Evolutionary conservation across 2,797 vertebrate genomes (phyloP).

Genomic region (Pteropus rufus): DNA sequence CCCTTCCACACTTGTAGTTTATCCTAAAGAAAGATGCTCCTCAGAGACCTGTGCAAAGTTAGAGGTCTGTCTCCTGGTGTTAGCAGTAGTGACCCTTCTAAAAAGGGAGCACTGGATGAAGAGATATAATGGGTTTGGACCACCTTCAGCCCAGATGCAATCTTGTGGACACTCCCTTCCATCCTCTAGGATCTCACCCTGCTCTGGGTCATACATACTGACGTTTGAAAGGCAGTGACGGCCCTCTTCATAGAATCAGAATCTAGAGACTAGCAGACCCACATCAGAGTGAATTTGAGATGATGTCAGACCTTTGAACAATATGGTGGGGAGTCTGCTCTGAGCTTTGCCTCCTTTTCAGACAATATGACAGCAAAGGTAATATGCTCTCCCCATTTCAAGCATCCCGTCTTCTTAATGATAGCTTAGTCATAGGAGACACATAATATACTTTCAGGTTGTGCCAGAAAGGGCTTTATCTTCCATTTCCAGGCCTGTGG

Average conservation of each 20-base stretch:
- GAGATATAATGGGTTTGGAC: not conserved
- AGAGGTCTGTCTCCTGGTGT: not conserved
- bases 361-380: not conserved
- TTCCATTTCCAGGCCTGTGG: conserved; percentile 61
- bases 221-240: not conserved
- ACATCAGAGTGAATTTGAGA: not conserved
- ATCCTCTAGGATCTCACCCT: too few relatives aligned
- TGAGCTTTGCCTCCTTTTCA: not conserved
- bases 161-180: fast-evolving
- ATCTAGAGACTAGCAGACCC: not conserved
- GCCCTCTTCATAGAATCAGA: not conserved
- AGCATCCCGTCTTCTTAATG: conserved; percentile 41
- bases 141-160: not conserved
- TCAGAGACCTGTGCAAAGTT: fast-evolving
- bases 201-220: not conserved
- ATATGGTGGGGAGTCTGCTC: not conserved
- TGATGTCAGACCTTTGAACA: not conserved
- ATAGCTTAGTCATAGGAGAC: conserved; percentile 45
- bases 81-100: not conserved
- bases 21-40: not conserved
- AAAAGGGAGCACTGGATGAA: not conserved
- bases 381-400: not conserved
- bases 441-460: conserved; percentile 50
- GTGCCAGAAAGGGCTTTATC: conserved; percentile 78
- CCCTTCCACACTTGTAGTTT: not conserved